These are phyloP conservation scores for Montipora capitata DNA, from an alignment of 92 coral and sea anemone genomes.

Conservation along the genomic window DNA sequence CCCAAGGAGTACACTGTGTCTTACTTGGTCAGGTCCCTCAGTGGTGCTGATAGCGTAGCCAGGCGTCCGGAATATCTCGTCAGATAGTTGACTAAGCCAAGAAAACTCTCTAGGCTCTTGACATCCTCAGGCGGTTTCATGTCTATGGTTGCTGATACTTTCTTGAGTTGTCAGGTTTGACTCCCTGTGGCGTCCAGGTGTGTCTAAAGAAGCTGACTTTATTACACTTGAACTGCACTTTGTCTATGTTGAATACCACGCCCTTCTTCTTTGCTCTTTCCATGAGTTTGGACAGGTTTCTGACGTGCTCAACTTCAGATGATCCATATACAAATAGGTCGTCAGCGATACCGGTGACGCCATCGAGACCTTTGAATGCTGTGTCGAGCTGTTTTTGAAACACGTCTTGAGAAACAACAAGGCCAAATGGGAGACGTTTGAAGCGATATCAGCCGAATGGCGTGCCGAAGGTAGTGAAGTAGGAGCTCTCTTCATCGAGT, in stretches of 20 bases:
- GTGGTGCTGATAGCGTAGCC: constrained; percentile 49
- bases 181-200: constrained; percentile 41
- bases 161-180: constrained; percentile 38
- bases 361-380: constrained; percentile 57
- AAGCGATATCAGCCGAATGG: constrained; percentile 45
- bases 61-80: constrained; percentile 6
- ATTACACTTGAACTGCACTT: constrained; percentile 23
- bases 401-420: constrained; percentile 66
- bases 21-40: constrained; percentile 24
- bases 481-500: constrained; percentile 54
- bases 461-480: constrained; percentile 57
- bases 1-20: constrained; percentile 28
- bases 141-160: constrained; percentile 29
- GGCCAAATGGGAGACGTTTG: constrained; percentile 71
- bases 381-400: constrained; percentile 73
- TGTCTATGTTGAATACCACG: constrained; percentile 24
- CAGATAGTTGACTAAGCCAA: constrained; percentile 25
- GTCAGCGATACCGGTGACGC: constrained; percentile 58
- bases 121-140: constrained; percentile 9
- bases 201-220: constrained; percentile 49
- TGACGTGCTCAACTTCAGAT: background rate
- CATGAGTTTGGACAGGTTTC: constrained; percentile 26
- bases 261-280: constrained; percentile 20
- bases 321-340: constrained; percentile 58
- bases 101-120: background rate